Conservation (phyloP, 2,113 vertebrate species). For the Cyphomyrus discorhynchus region DNA sequence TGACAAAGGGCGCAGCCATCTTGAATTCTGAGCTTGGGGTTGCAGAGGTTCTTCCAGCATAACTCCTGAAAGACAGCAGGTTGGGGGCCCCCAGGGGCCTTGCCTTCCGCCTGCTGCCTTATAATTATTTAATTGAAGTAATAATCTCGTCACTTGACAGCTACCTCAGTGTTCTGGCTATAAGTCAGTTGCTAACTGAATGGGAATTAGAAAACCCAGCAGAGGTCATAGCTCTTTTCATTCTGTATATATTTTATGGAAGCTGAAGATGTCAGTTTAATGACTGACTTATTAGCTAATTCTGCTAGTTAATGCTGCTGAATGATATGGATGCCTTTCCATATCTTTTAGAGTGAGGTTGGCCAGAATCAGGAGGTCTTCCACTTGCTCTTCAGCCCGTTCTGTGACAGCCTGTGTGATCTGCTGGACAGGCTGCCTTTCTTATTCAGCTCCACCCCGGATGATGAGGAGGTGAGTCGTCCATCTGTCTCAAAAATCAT, state of each 20-base stretch:
- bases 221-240: background rate
- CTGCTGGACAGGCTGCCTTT: conserved; percentile 50
- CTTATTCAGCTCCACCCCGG: conserved; percentile 48
- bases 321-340: background rate
- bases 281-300: background rate
- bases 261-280: background rate
- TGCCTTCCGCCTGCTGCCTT: background rate
- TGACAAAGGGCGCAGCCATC: background rate
- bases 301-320: too few relatives aligned
- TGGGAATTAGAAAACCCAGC: background rate
- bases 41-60: background rate
- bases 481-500: background rate
- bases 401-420: conserved; percentile 49
- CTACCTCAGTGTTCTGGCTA: background rate
- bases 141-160: background rate
- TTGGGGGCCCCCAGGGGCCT: background rate
- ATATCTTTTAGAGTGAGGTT: conserved; percentile 34
- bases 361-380: conserved; percentile 58
- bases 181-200: background rate
- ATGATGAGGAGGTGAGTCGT: conserved; percentile 59
- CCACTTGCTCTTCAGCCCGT: conserved; percentile 55
- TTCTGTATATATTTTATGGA: background rate
- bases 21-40: background rate
- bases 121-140: background rate
- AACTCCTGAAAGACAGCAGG: background rate